phyloP scores from a whole-genome alignment of 2,113 vertebrate species.

The Dipodomys spectabilis region DNA sequence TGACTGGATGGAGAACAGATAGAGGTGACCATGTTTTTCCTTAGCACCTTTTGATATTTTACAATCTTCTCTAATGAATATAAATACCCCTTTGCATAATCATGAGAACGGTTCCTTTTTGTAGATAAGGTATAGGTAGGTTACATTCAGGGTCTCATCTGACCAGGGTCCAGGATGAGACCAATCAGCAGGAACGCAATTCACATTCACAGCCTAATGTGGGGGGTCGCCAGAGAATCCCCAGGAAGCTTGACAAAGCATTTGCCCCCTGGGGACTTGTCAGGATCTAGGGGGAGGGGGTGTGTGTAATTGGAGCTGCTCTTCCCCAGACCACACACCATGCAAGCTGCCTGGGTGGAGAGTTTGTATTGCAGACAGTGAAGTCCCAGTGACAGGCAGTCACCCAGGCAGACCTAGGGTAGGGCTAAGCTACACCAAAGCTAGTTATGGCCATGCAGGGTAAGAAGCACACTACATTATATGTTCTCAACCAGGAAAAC shows the following conservation, averaged over 20 bases:
- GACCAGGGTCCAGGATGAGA: neutral
- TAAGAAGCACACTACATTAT: neutral
- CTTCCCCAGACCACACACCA: conserved; percentile 77
- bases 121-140: neutral
- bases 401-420: neutral
- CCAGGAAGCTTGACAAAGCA: conserved; percentile 69
- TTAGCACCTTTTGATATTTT: neutral
- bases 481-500: neutral
- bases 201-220: conserved; percentile 45
- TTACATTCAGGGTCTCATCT: neutral
- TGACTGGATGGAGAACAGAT: too few species aligned
- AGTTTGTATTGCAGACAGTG: too few species aligned
- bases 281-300: conserved; percentile 16
- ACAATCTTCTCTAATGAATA: neutral
- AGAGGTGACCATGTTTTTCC: neutral
- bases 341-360: conserved; percentile 5
- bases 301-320: conserved; percentile 69
- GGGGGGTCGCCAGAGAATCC: conserved; percentile 62
- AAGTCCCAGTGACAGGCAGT: neutral
- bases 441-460: neutral
- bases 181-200: neutral
- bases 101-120: neutral
- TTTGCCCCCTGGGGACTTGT: conserved; percentile 64
- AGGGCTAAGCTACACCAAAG: neutral
- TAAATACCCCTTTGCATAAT: neutral